phyloP scores from a whole-genome alignment of 2,113 vertebrate genomes.

The Ictalurus furcatus region DNA sequence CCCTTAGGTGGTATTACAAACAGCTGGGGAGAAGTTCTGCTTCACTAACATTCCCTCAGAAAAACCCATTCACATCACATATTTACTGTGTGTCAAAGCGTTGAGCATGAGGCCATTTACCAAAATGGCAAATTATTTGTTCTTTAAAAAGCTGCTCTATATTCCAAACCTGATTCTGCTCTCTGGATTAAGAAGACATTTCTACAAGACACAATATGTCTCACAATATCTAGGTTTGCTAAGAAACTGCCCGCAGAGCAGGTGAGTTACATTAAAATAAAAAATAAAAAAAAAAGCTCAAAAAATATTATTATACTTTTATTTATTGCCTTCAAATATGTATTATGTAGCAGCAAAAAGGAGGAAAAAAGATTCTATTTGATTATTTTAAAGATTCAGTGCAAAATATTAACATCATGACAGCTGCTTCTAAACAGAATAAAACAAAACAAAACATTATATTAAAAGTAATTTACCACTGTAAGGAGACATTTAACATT shows the following conservation, averaged over 20 bases:
- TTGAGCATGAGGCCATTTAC: not conserved
- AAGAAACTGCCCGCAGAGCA: not conserved
- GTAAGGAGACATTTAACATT: not conserved
- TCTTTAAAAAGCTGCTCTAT: not conserved
- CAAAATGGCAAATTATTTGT: not conserved
- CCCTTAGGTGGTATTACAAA: not conserved
- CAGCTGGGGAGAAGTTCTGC: slow-evolving; percentile 4
- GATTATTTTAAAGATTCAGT: not conserved
- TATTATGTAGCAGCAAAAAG: not conserved
- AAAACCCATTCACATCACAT: not conserved
- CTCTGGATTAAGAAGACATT: not conserved
- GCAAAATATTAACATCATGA: not conserved
- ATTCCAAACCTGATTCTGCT: not conserved
- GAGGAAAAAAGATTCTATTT: not conserved
- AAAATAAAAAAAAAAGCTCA: not conserved
- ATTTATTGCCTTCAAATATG: not conserved
- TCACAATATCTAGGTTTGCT: not conserved
- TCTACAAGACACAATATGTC: not conserved
- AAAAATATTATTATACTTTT: not conserved
- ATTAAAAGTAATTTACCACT: no score
- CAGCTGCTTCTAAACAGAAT: no score
- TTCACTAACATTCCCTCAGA: not conserved
- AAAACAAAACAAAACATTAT: no score
- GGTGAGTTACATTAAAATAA: not conserved
- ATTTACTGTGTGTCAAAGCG: not conserved